Percentiles rank a stretch among this genome's conserved stretches.
These are phyloP conservation scores for Catalaphyllia jardinei DNA, from an alignment of 64 coral and sea anemone genomes.

Conservation along the genomic window DNA sequence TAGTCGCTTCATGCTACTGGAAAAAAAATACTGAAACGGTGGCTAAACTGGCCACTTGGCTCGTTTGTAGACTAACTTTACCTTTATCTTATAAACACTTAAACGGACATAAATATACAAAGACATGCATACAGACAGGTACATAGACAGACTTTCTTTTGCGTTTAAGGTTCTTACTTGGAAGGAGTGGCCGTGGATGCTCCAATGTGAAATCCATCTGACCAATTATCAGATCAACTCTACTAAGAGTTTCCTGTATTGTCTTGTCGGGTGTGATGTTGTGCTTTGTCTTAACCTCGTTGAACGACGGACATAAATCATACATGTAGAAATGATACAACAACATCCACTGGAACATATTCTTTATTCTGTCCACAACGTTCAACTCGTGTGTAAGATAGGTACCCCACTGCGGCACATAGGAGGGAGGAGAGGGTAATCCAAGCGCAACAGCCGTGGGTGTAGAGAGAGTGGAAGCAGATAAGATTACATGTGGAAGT, in stretches of 20 bases:
- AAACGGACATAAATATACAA: too few relatives aligned
- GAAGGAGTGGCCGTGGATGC: conserved; percentile 9
- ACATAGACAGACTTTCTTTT: not conserved
- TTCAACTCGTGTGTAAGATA: not conserved
- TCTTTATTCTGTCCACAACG: conserved; percentile 14
- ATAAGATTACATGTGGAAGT: conserved; percentile 35
- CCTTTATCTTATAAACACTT: too few relatives aligned
- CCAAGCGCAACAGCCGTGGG: not conserved
- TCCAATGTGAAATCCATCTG: conserved; percentile 24
- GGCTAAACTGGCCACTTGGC: too few relatives aligned
- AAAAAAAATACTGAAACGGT: too few relatives aligned
- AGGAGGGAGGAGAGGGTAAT: not conserved
- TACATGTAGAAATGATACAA: not conserved
- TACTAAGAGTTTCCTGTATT: conserved; percentile 19
- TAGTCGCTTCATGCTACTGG: too few relatives aligned
- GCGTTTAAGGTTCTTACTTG: not conserved
- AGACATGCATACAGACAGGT: too few relatives aligned
- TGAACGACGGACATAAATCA: not conserved
- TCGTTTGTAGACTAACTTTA: too few relatives aligned
- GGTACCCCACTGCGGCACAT: not conserved
- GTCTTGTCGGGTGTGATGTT: conserved; percentile 32
- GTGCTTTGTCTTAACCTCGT: conserved; percentile 22
- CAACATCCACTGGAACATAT: not conserved
- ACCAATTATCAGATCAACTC: conserved; percentile 34
- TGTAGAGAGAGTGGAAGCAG: not conserved